Conservation (phyloP, 2,888 invertebrate genomes). For the Noctua fimbriata region DNA sequence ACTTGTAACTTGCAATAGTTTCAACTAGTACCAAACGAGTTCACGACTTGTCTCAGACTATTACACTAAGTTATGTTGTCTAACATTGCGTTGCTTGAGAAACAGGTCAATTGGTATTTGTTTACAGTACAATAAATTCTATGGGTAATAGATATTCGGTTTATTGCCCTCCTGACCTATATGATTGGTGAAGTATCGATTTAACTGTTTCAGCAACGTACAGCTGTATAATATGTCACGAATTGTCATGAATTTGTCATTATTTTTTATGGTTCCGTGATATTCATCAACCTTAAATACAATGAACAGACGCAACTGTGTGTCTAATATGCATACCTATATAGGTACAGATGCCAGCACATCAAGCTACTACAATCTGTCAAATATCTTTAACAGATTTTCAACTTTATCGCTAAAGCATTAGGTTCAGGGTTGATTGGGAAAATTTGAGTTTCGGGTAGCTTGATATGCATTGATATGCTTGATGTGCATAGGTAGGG, state of each 20-base stretch:
- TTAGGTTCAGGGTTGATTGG: too few species aligned
- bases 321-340: not conserved
- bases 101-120: constrained; percentile 48
- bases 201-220: not conserved
- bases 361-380: too few species aligned
- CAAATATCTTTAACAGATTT: too few species aligned
- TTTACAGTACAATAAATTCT: constrained; percentile 37
- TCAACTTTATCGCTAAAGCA: too few species aligned
- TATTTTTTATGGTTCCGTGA: not conserved
- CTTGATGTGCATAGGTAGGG: too few species aligned
- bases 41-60: constrained; percentile 42
- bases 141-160: constrained; percentile 1
- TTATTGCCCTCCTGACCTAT: constrained; percentile 28
- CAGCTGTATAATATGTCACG: not conserved
- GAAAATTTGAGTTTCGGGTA: too few species aligned
- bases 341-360: too few species aligned
- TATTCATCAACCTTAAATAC: not conserved
- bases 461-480: too few species aligned
- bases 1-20: constrained; percentile 30
- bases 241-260: not conserved
- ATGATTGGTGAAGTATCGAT: constrained; percentile 8
- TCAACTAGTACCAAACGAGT: constrained; percentile 25
- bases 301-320: not conserved
- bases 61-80: constrained; percentile 25
- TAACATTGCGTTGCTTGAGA: constrained; percentile 17